phyloP scores from a whole-genome alignment of 2,888 invertebrate genomes.

The Rhyacophila evoluta region DNA sequence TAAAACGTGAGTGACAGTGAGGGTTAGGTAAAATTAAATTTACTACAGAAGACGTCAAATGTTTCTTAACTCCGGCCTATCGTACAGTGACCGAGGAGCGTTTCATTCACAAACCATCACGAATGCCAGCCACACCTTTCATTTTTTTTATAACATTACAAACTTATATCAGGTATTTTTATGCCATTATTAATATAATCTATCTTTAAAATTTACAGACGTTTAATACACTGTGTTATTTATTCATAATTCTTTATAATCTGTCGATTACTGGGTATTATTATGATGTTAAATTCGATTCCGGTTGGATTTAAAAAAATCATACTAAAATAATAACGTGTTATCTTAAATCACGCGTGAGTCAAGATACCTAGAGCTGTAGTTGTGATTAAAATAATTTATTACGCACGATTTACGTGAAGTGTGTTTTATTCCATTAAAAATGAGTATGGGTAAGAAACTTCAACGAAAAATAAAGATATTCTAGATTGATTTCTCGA shows the following conservation, averaged over 20 bases:
- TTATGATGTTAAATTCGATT: neutral
- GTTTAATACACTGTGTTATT: neutral
- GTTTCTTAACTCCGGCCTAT: neutral
- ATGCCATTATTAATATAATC: neutral
- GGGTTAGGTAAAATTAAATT: neutral
- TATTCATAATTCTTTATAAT: neutral
- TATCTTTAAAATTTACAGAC: neutral
- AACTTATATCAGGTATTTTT: neutral
- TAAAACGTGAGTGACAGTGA: conserved; percentile 4
- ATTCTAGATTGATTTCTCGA: no score
- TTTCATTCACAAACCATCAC: conserved; percentile 5
- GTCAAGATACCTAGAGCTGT: no score
- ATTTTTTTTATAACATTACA: neutral
- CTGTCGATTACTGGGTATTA: neutral
- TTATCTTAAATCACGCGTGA: no score
- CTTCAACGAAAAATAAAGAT: no score
- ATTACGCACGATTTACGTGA: no score
- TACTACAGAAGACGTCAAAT: neutral
- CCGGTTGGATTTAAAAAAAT: neutral
- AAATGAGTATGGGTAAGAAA: no score
- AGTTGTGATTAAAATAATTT: no score
- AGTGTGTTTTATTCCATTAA: no score
- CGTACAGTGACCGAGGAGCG: neutral
- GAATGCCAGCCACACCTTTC: conserved; percentile 1
- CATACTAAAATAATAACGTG: no score